These are phyloP conservation scores for Tringa solitaria DNA, from an alignment of 2,113 vertebrate species.

Conservation along the genomic window DNA sequence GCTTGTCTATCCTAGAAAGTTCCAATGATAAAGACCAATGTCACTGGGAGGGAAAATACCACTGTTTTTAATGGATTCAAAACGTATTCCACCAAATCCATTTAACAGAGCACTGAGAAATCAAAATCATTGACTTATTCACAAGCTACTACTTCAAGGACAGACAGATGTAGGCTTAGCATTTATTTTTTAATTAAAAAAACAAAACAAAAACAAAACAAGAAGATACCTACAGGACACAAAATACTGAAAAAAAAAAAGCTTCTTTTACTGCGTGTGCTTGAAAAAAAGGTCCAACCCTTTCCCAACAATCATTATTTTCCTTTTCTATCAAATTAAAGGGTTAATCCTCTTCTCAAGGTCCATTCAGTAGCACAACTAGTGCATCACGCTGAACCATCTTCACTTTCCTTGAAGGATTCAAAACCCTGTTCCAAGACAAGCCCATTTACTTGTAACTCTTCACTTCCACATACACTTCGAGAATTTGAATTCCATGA, in stretches of 20 bases:
- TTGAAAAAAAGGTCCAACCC: background rate
- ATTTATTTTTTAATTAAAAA: background rate
- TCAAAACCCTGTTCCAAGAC: background rate
- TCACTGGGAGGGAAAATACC: background rate
- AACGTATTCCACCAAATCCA: background rate
- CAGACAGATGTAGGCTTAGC: background rate
- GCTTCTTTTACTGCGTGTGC: background rate
- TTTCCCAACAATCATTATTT: background rate
- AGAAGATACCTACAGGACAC: background rate
- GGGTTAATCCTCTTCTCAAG: background rate
- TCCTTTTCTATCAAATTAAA: background rate
- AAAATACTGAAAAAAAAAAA: background rate
- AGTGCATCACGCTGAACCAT: background rate
- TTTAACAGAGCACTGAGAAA: background rate
- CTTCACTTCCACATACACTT: background rate
- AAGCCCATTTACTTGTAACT: background rate
- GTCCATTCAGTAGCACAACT: background rate
- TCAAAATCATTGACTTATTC: background rate
- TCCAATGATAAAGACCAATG: background rate
- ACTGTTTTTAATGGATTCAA: background rate
- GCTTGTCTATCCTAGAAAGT: background rate
- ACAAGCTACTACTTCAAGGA: background rate
- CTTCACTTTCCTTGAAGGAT: background rate
- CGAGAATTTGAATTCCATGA: background rate
- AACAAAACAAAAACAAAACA: background rate